These are phyloP conservation scores for Bathynomus jamesi DNA, from an alignment of 1,140 invertebrate species.

Conservation along the genomic window DNA sequence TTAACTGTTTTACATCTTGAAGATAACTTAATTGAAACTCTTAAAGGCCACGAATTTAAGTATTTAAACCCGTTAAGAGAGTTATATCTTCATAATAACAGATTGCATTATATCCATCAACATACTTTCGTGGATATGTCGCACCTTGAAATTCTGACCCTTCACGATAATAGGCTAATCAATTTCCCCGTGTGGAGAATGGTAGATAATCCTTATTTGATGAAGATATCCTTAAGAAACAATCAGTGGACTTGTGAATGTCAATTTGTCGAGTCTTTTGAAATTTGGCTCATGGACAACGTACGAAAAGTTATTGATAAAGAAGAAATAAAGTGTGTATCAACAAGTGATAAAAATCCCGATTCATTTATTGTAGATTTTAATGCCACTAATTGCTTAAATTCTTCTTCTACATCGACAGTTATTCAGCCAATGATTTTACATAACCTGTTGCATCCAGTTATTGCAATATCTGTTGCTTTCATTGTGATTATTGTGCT, in stretches of 20 bases:
- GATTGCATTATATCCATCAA: conserved; percentile 72
- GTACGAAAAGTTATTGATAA: conserved; percentile 33
- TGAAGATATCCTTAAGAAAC: conserved; percentile 41
- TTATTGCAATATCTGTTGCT: conserved; percentile 29
- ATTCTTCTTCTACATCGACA: conserved; percentile 39
- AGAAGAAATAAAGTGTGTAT: conserved; percentile 29
- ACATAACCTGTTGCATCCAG: conserved; percentile 35
- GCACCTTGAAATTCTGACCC: conserved; percentile 68
- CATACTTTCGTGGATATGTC: conserved; percentile 71
- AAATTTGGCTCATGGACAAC: conserved; percentile 32
- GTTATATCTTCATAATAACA: conserved; percentile 79
- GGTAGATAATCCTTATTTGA: conserved; percentile 42
- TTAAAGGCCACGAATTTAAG: conserved; percentile 75
- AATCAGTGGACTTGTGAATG: conserved; percentile 49
- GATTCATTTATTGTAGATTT: conserved; percentile 37
- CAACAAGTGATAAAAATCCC: conserved; percentile 23
- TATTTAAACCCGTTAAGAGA: conserved; percentile 62
- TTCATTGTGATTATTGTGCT: conserved; percentile 39
- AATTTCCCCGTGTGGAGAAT: conserved; percentile 56
- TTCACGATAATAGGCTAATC: conserved; percentile 74
- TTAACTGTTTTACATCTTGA: conserved; percentile 62
- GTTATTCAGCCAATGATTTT: conserved; percentile 36
- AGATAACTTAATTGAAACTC: conserved; percentile 67
- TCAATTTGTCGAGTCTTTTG: conserved; percentile 41
- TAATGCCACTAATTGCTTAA: conserved; percentile 40